phyloP scores from a whole-genome alignment of 2,888 invertebrate species.

The Cataglyphis albicans region DNA sequence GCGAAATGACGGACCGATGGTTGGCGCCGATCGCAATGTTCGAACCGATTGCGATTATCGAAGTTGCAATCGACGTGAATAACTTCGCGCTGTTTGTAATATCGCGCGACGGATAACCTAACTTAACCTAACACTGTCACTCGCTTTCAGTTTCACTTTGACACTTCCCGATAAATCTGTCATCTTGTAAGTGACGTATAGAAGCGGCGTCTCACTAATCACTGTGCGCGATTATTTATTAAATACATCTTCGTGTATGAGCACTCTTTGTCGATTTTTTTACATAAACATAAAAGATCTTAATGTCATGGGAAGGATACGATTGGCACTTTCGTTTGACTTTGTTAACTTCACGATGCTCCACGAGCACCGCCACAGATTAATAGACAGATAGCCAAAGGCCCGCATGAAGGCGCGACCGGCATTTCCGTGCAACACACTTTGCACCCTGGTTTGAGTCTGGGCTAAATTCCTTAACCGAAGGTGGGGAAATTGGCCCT shows the following conservation, averaged over 20 bases:
- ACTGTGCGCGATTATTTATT: neutral
- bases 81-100: neutral
- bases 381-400: too few species aligned
- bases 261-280: neutral
- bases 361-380: neutral
- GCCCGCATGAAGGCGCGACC: too few species aligned
- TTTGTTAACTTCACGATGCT: neutral
- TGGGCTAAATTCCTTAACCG: too few species aligned
- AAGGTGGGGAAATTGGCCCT: neutral
- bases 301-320: neutral
- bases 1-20: neutral
- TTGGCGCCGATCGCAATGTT: conserved; percentile 24
- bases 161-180: neutral
- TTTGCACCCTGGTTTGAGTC: too few species aligned
- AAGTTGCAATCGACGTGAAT: conserved; percentile 23
- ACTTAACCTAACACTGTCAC: neutral
- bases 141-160: neutral
- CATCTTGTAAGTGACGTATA: neutral
- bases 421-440: too few species aligned
- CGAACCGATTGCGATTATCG: conserved; percentile 45
- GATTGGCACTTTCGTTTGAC: conserved; percentile 21
- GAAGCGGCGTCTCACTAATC: neutral
- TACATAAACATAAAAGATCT: neutral
- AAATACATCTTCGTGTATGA: neutral
- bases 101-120: conserved; percentile 2